Evolutionary conservation across 2,888 invertebrate genomes (phyloP).

Genomic region (Pristionchus maxplancki): DNA sequence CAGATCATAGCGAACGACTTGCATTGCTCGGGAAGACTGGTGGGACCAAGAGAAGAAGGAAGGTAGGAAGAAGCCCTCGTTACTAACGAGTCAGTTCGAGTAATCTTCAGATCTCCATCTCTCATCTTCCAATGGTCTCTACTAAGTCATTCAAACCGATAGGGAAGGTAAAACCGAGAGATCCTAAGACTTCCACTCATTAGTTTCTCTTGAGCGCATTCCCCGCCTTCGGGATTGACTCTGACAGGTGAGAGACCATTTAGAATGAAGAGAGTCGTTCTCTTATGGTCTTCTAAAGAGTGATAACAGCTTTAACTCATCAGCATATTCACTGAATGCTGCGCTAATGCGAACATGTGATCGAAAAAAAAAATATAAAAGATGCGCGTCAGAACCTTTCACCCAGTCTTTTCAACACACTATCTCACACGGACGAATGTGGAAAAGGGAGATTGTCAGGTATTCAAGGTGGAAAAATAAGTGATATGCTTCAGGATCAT

Average conservation of each 20-base stretch:
- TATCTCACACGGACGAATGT: not conserved
- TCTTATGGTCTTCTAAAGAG: not conserved
- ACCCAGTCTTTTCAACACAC: not conserved
- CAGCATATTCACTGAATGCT: not conserved
- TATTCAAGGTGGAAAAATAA: not conserved
- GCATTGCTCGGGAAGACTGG: not conserved
- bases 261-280: not conserved
- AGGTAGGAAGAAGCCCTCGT: not conserved
- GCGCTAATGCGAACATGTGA: not conserved
- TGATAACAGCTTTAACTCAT: not conserved
- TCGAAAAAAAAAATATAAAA: not conserved
- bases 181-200: too few relatives aligned
- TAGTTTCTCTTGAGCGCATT: too few relatives aligned
- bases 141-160: not conserved
- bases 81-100: too few relatives aligned
- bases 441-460: not conserved
- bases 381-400: not conserved
- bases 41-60: not conserved
- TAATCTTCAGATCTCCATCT: not conserved
- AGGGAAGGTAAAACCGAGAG: too few relatives aligned
- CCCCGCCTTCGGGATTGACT: too few relatives aligned
- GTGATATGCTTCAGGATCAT: too few relatives aligned
- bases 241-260: too few relatives aligned
- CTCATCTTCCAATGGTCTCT: not conserved
- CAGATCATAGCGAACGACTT: not conserved